phyloP scores from a whole-genome alignment of 2,113 vertebrate genomes.

The Mobula hypostoma region DNA sequence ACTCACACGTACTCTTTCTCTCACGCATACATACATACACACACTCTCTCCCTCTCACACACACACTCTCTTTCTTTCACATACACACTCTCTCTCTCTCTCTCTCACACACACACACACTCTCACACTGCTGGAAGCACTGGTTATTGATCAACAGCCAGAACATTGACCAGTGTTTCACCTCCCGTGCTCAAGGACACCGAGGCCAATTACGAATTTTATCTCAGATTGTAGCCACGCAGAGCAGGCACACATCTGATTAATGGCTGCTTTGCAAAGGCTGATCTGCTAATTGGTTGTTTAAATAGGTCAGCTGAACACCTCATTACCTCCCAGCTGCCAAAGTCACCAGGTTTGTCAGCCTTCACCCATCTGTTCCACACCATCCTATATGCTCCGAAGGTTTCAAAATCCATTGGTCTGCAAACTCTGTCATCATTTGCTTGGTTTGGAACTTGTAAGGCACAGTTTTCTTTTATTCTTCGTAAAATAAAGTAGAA shows the following conservation, averaged over 20 bases:
- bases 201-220: slow-evolving; percentile 4
- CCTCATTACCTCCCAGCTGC: slow-evolving; percentile 16
- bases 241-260: background rate
- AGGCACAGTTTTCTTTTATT: background rate
- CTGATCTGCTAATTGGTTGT: slow-evolving; percentile 34
- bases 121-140: background rate
- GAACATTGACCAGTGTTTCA: slow-evolving; percentile 9
- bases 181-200: background rate
- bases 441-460: background rate
- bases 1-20: too few species aligned
- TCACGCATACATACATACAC: too few species aligned
- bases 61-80: too few species aligned
- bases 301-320: slow-evolving; percentile 33
- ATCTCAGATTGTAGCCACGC: background rate
- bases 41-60: too few species aligned
- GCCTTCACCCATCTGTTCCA: background rate
- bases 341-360: background rate
- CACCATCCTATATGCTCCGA: background rate
- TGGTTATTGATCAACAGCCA: background rate
- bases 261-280: slow-evolving; percentile 20
- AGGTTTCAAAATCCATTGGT: background rate
- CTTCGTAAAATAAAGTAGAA: too few species aligned
- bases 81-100: too few species aligned
- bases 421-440: background rate
- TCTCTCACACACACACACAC: too few species aligned